Conservation (phyloP, 2,797 vertebrate genomes). For the Gymnopithys bicolor region DNA sequence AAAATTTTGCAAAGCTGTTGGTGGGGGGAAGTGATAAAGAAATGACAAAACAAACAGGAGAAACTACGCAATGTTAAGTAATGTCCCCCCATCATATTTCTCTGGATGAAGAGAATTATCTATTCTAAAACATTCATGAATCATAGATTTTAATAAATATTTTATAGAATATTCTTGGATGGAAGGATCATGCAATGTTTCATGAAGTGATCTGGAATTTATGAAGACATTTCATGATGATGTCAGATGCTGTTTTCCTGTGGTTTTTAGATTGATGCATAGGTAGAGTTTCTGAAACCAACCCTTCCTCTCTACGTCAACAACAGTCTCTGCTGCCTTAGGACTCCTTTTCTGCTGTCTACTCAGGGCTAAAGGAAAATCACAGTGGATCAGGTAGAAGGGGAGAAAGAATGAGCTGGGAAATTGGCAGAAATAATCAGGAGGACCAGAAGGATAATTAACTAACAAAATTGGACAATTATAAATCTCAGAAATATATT, state of each 20-base stretch:
- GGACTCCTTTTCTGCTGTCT: neutral
- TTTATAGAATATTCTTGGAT: neutral
- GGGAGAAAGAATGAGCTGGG: neutral
- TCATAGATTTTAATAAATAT: neutral
- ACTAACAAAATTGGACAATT: neutral
- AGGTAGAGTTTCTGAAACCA: neutral
- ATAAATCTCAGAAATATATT: neutral
- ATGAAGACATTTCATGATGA: neutral
- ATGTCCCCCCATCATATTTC: neutral
- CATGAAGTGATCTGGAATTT: neutral
- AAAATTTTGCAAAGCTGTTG: neutral
- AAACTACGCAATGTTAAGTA: neutral
- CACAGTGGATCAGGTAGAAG: neutral
- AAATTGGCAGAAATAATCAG: slow-evolving; percentile 15
- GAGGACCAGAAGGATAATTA: slow-evolving; percentile 1
- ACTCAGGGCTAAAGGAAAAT: neutral
- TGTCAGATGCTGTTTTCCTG: neutral
- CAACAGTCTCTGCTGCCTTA: neutral
- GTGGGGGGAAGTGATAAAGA: neutral
- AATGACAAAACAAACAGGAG: neutral
- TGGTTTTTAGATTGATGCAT: neutral
- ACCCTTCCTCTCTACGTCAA: neutral
- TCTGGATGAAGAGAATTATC: neutral
- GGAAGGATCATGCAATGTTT: neutral
- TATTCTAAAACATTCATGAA: neutral